Percentiles rank a stretch among this genome's conserved stretches.
These are phyloP conservation scores for Hyperoplus lanceolatus DNA, from an alignment of 2,797 vertebrate genomes.

Conservation along the genomic window DNA sequence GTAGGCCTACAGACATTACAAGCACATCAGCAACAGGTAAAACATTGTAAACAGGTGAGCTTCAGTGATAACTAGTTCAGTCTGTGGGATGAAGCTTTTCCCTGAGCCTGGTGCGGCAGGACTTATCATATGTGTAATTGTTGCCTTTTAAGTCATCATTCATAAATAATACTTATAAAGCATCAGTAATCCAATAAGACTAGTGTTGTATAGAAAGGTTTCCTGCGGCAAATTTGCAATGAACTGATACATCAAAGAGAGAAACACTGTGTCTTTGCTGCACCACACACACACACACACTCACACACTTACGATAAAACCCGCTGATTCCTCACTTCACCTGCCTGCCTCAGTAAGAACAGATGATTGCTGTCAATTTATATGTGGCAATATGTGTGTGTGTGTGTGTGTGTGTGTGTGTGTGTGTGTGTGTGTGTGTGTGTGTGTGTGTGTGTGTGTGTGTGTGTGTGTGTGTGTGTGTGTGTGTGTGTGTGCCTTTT, in stretches of 20 bases:
- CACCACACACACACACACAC: neutral
- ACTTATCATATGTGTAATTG: neutral
- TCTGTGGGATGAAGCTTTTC: too few relatives aligned
- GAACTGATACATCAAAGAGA: constrained; percentile 5
- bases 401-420: constrained; percentile 15
- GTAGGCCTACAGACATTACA: too few relatives aligned
- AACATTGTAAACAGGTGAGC: too few relatives aligned
- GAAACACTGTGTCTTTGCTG: neutral
- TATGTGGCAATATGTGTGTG: neutral
- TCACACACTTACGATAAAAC: constrained; percentile 27
- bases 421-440: constrained; percentile 26
- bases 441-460: neutral
- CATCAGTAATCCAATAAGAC: constrained; percentile 27
- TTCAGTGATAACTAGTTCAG: too few relatives aligned
- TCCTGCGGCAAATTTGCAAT: constrained; percentile 22
- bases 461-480: constrained; percentile 18
- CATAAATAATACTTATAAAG: neutral
- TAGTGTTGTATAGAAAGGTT: constrained; percentile 25
- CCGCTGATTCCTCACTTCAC: constrained; percentile 38
- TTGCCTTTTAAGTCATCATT: constrained; percentile 24
- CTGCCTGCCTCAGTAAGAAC: constrained; percentile 26
- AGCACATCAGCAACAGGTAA: too few relatives aligned
- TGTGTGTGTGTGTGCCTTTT: constrained; percentile 9
- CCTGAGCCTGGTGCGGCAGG: too few relatives aligned
- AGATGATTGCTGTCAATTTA: constrained; percentile 54